Evolutionary conservation across 2,888 invertebrate genomes (phyloP).

Genomic region (Cabera pusaria): DNA sequence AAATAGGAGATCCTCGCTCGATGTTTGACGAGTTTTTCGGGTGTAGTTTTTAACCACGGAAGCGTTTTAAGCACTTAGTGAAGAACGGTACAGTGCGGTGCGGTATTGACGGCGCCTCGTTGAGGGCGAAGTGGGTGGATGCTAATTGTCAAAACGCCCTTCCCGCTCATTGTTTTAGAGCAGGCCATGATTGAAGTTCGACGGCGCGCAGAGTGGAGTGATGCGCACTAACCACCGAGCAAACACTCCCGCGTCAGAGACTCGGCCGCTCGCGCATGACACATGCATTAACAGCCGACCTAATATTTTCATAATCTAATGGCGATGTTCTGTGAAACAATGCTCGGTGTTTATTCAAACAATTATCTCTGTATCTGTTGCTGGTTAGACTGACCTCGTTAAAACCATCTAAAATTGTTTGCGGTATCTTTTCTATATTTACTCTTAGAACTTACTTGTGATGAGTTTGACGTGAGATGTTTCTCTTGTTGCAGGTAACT

Average conservation of each 20-base stretch:
- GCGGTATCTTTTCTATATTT: slow-evolving; percentile 58
- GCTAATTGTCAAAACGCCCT: slow-evolving; percentile 79
- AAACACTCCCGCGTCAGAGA: slow-evolving; percentile 68
- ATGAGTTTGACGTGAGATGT: slow-evolving; percentile 43
- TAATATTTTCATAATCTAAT: slow-evolving; percentile 84
- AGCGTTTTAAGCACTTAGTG: slow-evolving; percentile 69
- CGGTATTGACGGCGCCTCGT: slow-evolving; percentile 59
- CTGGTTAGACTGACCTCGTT: slow-evolving; percentile 81
- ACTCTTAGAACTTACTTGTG: slow-evolving; percentile 40
- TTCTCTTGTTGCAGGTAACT: slow-evolving; percentile 85
- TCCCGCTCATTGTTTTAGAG: slow-evolving; percentile 82
- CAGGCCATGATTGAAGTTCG: slow-evolving; percentile 80
- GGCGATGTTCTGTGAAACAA: slow-evolving; percentile 83
- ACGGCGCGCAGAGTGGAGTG: slow-evolving; percentile 62
- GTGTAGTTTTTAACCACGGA: slow-evolving; percentile 32
- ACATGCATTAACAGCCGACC: slow-evolving; percentile 81
- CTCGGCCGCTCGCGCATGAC: slow-evolving; percentile 67
- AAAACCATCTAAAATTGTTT: slow-evolving; percentile 78
- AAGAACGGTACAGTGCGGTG: slow-evolving; percentile 33
- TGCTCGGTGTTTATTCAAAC: slow-evolving; percentile 72
- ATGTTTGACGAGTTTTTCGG: slow-evolving; percentile 43
- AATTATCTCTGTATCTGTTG: slow-evolving; percentile 76
- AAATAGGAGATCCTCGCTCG: slow-evolving; percentile 41
- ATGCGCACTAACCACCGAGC: slow-evolving; percentile 71
- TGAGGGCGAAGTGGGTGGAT: slow-evolving; percentile 73